Percentiles rank a stretch among this genome's conserved stretches.
phyloP scores from a whole-genome alignment of 2,113 vertebrate species.

The Phyllopteryx taeniolatus region DNA sequence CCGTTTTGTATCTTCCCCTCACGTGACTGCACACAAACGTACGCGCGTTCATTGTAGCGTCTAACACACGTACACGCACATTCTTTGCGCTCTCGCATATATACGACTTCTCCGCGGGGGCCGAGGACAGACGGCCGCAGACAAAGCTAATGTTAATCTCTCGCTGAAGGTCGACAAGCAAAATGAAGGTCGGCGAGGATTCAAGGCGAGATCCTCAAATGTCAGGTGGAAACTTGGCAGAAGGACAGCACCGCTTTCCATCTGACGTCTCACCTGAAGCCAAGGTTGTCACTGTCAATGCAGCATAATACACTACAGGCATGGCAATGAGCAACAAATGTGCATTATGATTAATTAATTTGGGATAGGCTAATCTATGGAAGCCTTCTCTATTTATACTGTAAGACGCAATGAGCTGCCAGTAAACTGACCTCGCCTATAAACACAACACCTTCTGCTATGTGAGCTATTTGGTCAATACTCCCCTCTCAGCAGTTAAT shows the following conservation, averaged over 20 bases:
- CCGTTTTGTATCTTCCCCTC: conserved; percentile 37
- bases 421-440: not conserved
- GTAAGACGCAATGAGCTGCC: too few species aligned
- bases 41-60: not conserved
- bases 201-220: conserved; percentile 53
- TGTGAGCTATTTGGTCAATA: not conserved
- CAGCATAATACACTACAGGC: not conserved
- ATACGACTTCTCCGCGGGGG: conserved; percentile 6
- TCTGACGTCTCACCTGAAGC: not conserved
- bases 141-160: conserved; percentile 66
- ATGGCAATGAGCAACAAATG: not conserved
- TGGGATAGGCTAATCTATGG: not conserved
- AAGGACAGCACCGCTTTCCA: conserved; percentile 11
- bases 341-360: not conserved
- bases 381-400: too few species aligned
- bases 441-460: not conserved
- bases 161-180: conserved; percentile 39
- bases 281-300: conserved; percentile 15
- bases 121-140: conserved; percentile 47
- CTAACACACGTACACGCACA: not conserved
- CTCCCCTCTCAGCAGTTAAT: not conserved
- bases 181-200: conserved; percentile 16
- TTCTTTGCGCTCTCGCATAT: not conserved
- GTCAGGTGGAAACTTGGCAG: conserved; percentile 56
- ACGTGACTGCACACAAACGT: conserved; percentile 35